These are phyloP conservation scores for Leptinotarsa peninsularis DNA, from an alignment of 2,888 invertebrate genomes.

Conservation along the genomic window DNA sequence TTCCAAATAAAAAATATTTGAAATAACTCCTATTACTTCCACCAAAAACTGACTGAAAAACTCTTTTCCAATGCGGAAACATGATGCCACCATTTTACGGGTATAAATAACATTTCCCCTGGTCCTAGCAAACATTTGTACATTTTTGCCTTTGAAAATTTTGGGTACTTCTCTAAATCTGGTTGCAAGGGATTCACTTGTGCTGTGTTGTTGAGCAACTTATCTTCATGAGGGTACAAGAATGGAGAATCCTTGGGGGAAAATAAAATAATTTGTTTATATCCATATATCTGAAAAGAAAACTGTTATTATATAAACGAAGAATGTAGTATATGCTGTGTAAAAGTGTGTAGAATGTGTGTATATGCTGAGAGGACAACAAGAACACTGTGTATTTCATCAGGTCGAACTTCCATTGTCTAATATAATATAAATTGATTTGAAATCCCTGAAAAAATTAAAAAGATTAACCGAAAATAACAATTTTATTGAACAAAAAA, in stretches of 20 bases:
- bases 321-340: too few relatives aligned
- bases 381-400: too few relatives aligned
- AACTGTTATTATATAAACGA: neutral
- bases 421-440: too few relatives aligned
- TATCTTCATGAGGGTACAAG: constrained; percentile 83
- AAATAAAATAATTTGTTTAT: constrained; percentile 89
- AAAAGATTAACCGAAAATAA: too few relatives aligned
- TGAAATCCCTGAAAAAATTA: too few relatives aligned
- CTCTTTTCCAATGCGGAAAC: constrained; percentile 88
- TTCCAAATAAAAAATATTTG: neutral
- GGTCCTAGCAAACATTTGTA: constrained; percentile 79
- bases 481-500: too few relatives aligned
- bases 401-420: too few relatives aligned
- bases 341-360: too few relatives aligned
- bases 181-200: constrained; percentile 87
- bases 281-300: constrained; percentile 79
- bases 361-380: too few relatives aligned
- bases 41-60: constrained; percentile 99
- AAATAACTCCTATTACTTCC: constrained; percentile 71
- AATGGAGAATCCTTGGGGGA: constrained; percentile 76
- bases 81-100: constrained; percentile 97
- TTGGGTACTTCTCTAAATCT: constrained; percentile 79
- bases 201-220: constrained; percentile 89
- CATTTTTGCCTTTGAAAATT: constrained; percentile 74
- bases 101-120: constrained; percentile 94